A percentile compares a stretch with the other conserved stretches of the same genome.
Conservation (phyloP, 2,797 vertebrate species). For the Neoniphon sammara region DNA sequence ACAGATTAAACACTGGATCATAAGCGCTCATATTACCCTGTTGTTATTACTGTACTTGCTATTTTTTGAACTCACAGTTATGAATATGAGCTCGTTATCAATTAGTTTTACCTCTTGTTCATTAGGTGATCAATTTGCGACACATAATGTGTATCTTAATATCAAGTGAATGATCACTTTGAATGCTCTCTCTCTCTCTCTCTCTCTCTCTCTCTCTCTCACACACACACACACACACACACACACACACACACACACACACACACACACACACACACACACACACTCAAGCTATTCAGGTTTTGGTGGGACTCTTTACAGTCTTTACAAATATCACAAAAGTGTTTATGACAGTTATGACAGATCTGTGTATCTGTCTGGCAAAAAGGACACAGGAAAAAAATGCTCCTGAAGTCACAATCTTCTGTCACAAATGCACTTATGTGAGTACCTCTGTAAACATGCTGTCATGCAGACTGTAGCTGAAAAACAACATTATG, state of each 20-base stretch:
- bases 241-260: not conserved
- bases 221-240: not conserved
- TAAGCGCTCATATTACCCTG: not conserved
- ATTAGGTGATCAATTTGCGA: not conserved
- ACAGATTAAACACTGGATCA: slow-evolving; percentile 53
- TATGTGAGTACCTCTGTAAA: too few species aligned
- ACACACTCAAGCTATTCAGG: not conserved
- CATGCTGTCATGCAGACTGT: too few species aligned
- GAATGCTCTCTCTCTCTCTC: too few species aligned
- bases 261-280: not conserved
- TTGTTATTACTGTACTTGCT: too few species aligned
- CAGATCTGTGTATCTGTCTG: not conserved
- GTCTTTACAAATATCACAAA: not conserved
- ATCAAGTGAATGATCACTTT: too few species aligned
- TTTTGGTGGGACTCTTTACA: not conserved
- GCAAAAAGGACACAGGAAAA: not conserved
- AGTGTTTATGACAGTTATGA: slow-evolving; percentile 1
- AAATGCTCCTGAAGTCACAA: not conserved
- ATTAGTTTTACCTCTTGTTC: too few species aligned
- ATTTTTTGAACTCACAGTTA: not conserved
- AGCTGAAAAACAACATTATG: not conserved
- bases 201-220: too few species aligned
- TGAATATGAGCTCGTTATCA: too few species aligned
- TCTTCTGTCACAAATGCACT: not conserved
- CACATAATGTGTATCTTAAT: too few species aligned